Conservation (phyloP, 2,797 vertebrate genomes). For the Gambusia yucatana region DNA sequence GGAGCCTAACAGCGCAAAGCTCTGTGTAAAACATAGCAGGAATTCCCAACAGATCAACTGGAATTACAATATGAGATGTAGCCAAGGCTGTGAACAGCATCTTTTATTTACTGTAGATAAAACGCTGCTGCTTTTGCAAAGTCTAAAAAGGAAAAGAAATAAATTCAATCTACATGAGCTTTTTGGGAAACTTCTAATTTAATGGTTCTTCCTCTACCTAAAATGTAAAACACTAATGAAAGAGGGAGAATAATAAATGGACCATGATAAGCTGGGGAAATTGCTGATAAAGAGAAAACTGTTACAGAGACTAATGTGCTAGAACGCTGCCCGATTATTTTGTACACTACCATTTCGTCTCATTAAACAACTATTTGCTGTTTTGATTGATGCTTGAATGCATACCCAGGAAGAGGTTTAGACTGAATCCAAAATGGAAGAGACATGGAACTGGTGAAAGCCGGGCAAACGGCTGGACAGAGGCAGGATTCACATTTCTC, state of each 20-base stretch:
- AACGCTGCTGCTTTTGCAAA: slow-evolving; percentile 46
- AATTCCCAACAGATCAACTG: slow-evolving; percentile 39
- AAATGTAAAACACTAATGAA: slow-evolving; percentile 60
- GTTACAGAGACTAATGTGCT: slow-evolving; percentile 68
- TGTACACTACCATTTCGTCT: slow-evolving; percentile 34
- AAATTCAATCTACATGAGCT: slow-evolving; percentile 50
- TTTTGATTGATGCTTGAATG: slow-evolving; percentile 58
- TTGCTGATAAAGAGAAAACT: slow-evolving; percentile 72
- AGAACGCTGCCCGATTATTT: slow-evolving; percentile 54
- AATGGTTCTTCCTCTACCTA: slow-evolving; percentile 44
- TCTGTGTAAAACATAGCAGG: slow-evolving; percentile 25
- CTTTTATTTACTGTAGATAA: slow-evolving; percentile 34
- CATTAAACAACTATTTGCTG: slow-evolving; percentile 55
- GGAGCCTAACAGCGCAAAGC: slow-evolving; percentile 22
- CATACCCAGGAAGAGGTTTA: slow-evolving; percentile 15
- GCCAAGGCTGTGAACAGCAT: slow-evolving; percentile 37
- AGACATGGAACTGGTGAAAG: slow-evolving; percentile 36
- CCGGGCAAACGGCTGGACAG: slow-evolving; percentile 30
- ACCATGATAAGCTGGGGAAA: slow-evolving; percentile 64
- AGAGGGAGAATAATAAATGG: slow-evolving; percentile 65
- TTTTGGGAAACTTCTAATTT: slow-evolving; percentile 60
- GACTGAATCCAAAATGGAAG: slow-evolving; percentile 29
- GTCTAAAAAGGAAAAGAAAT: slow-evolving; percentile 20
- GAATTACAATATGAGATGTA: slow-evolving; percentile 38
- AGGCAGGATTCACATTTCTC: slow-evolving; percentile 38